phyloP scores from a whole-genome alignment of 2,113 vertebrate genomes.

The Phylloscopus trochilus region DNA sequence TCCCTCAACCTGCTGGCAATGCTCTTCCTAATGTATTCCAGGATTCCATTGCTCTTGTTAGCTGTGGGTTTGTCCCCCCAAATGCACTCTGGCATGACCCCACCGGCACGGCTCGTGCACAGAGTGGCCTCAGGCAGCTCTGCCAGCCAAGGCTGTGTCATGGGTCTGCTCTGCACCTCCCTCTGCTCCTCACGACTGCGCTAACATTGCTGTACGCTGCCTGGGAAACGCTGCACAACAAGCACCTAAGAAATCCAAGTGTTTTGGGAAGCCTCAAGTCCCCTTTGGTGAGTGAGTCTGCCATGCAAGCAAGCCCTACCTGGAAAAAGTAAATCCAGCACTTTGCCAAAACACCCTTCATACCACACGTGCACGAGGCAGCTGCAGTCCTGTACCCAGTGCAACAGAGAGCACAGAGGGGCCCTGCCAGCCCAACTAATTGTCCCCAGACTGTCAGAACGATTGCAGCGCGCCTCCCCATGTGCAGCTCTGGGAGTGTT shows the following conservation, averaged over 20 bases:
- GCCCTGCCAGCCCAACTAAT: background rate
- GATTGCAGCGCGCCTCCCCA: accelerated
- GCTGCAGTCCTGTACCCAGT: accelerated
- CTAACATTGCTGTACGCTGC: accelerated
- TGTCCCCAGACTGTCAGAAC: background rate
- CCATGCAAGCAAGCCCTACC: accelerated
- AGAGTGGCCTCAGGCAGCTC: too few species aligned
- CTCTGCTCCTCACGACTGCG: background rate
- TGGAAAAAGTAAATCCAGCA: background rate
- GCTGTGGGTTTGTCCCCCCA: background rate
- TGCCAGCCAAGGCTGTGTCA: accelerated
- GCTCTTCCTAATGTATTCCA: background rate
- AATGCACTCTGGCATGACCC: accelerated
- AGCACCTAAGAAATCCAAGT: background rate
- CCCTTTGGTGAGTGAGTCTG: background rate
- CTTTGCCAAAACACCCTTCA: accelerated
- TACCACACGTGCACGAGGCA: accelerated
- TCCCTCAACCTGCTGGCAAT: accelerated
- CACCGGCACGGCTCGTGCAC: accelerated
- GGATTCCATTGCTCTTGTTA: background rate
- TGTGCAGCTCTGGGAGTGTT: background rate
- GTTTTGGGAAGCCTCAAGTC: accelerated
- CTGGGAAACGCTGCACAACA: background rate
- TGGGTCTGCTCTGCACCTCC: background rate
- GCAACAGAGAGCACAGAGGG: background rate